Evolutionary conservation across 2,888 invertebrate genomes (phyloP).

Genomic region (Cheiracanthium punctorium): DNA sequence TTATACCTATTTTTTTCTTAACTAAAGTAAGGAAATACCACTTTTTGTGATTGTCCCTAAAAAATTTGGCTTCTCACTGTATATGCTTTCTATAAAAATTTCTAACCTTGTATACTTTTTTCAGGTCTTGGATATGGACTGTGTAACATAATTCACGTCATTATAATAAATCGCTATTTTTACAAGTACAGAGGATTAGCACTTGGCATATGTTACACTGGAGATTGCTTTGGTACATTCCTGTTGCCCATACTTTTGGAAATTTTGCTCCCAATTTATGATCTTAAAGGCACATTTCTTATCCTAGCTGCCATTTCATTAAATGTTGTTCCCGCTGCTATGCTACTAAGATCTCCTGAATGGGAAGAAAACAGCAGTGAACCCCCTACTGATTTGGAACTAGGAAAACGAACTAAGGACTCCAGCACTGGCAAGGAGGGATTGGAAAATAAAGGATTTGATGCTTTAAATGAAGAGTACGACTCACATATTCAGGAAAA

Average conservation of each 20-base stretch:
- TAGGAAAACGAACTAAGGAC: too few species aligned
- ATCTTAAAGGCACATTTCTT: conserved; percentile 64
- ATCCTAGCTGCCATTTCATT: conserved; percentile 62
- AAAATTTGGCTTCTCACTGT: too few species aligned
- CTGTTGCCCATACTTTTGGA: conserved; percentile 65
- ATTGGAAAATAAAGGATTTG: too few species aligned
- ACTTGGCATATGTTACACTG: conserved; percentile 66
- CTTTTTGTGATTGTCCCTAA: too few species aligned
- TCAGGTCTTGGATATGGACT: conserved; percentile 69
- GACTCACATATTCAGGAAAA: too few species aligned
- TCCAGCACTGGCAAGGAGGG: too few species aligned
- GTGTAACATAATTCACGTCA: conserved; percentile 58
- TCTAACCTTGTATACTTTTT: too few species aligned
- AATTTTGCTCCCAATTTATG: conserved; percentile 48
- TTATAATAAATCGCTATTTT: conserved; percentile 71
- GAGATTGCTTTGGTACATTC: conserved; percentile 71
- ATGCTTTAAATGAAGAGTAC: too few species aligned
- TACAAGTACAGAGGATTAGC: conserved; percentile 67
- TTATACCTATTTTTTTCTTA: too few species aligned
- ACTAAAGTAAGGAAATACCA: too few species aligned
- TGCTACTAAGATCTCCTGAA: conserved; percentile 29
- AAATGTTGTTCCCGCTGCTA: conserved; percentile 50
- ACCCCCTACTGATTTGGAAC: too few species aligned
- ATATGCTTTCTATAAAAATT: too few species aligned
- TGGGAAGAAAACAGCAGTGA: not conserved